phyloP scores from a whole-genome alignment of 2,113 vertebrate genomes.

The Paramisgurnus dabryanus region DNA sequence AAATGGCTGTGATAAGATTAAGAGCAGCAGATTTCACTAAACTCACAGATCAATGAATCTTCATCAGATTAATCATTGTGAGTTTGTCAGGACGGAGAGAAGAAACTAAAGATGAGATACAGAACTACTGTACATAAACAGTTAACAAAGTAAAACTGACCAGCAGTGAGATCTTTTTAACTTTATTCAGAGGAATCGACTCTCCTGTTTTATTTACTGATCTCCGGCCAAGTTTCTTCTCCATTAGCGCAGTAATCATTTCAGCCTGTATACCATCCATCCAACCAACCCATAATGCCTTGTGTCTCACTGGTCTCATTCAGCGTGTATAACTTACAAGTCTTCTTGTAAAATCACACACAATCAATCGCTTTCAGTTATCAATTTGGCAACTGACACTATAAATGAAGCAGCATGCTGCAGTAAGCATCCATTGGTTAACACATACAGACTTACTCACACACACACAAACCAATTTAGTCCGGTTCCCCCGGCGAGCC shows the following conservation, averaged over 20 bases:
- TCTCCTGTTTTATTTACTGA: slow-evolving; percentile 35
- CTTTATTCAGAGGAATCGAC: slow-evolving; percentile 38
- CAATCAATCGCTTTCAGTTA: background rate
- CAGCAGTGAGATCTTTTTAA: slow-evolving; percentile 45
- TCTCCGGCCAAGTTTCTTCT: slow-evolving; percentile 25
- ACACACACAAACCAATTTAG: slow-evolving; percentile 22
- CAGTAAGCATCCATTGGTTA: background rate
- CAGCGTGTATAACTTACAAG: background rate
- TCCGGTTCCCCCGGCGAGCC: slow-evolving; percentile 22
- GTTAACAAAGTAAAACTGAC: slow-evolving; percentile 3
- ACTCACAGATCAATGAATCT: slow-evolving; percentile 47
- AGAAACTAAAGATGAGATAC: background rate
- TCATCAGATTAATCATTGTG: background rate
- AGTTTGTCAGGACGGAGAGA: background rate
- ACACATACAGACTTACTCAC: slow-evolving; percentile 1
- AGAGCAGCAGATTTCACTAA: slow-evolving; percentile 39
- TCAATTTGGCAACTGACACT: background rate
- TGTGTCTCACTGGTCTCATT: background rate
- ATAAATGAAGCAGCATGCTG: background rate
- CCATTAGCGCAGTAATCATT: slow-evolving; percentile 34
- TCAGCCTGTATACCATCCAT: background rate
- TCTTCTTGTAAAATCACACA: background rate
- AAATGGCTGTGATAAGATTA: slow-evolving; percentile 36
- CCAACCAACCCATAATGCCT: slow-evolving; percentile 1
- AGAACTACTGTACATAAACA: no score